phyloP scores from a whole-genome alignment of 2,888 invertebrate genomes.

The Hypsopygia costalis region DNA sequence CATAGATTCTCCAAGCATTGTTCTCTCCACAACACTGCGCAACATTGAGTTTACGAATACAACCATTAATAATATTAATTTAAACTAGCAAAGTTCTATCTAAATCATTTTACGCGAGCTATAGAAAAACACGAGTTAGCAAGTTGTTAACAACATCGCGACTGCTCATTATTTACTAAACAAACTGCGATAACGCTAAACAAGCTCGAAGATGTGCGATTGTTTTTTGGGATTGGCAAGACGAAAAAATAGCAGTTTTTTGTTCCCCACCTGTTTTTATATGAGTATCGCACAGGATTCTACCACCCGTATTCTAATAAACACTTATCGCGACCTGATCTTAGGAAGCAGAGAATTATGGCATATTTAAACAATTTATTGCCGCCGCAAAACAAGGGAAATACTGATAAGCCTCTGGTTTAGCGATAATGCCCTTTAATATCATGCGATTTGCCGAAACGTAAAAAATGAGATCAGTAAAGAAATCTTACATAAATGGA shows the following conservation, averaged over 20 bases:
- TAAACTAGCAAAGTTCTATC: too few species aligned
- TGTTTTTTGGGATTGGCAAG: slow-evolving; percentile 56
- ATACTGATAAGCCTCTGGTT: slow-evolving; percentile 62
- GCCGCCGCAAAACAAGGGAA: slow-evolving; percentile 64
- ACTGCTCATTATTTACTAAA: slow-evolving; percentile 64
- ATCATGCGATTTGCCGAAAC: slow-evolving; percentile 42
- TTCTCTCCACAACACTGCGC: too few species aligned
- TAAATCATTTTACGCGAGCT: too few species aligned
- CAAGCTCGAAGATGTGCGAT: slow-evolving; percentile 42
- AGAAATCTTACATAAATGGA: background rate
- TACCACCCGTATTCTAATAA: slow-evolving; percentile 74
- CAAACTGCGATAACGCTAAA: slow-evolving; percentile 60
- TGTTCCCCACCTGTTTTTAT: slow-evolving; percentile 51
- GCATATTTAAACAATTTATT: slow-evolving; percentile 75
- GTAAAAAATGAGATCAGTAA: slow-evolving; percentile 22
- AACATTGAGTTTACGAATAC: too few species aligned
- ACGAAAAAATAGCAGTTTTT: slow-evolving; percentile 47
- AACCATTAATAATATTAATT: too few species aligned
- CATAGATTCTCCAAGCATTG: too few species aligned
- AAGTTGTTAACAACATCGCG: slow-evolving; percentile 58
- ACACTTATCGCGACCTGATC: slow-evolving; percentile 64
- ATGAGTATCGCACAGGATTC: slow-evolving; percentile 53
- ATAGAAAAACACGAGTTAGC: slow-evolving; percentile 27
- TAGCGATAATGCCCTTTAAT: slow-evolving; percentile 56
- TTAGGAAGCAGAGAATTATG: slow-evolving; percentile 72